Evolutionary conservation across 2,888 invertebrate genomes (phyloP), one percentile per base, ranked within the genome.

Genomic region (Mycalesis mineus): DNA sequence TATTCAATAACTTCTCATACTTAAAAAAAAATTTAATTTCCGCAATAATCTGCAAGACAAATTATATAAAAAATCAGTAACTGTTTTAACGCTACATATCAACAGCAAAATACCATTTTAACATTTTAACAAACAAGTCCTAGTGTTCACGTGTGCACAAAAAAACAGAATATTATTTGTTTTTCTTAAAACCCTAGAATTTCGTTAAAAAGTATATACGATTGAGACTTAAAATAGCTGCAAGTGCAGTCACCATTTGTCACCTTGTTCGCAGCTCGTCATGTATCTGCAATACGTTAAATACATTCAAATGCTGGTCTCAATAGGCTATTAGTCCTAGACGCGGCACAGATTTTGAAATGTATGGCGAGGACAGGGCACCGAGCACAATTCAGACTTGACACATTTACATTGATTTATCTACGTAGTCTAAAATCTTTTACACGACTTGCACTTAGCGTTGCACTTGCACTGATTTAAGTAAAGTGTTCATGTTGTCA

Each of bases 301-400:
- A 37, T 1, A 36, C 28, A 53, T 44, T 53, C 42, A 52, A 40
- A 50, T 28, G 15, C 42, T 39, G 17, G 49, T 45, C 47, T 55
- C 55, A 49, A 47, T 55, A 53, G 33, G 55, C 31, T 41, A 57
- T 55, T 52, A 60, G 45, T 61, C 49, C 49, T 54, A 60, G 54
- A 55, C 52, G 40, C 55, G 60, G 31, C 62, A 60, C 60, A 50
- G 53, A 60, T 60, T 55, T 55, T 40, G 60, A 49, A 55, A 60
- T 62, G 54, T 59, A 60, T 55, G 45, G 52, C 62, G 60, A 62
- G 62, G 62, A 62, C 60, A 58, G 52, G 54, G 55, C 57, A 51
- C 40, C 52, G 55, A 52, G 40, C 57, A 37, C 44, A 52, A 52
- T 57, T 60, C 48, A 62, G 55, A 51, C 52, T 57, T 57, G 62